phyloP scores from a whole-genome alignment of 2,113 vertebrate species.

The Heterochromis multidens region DNA sequence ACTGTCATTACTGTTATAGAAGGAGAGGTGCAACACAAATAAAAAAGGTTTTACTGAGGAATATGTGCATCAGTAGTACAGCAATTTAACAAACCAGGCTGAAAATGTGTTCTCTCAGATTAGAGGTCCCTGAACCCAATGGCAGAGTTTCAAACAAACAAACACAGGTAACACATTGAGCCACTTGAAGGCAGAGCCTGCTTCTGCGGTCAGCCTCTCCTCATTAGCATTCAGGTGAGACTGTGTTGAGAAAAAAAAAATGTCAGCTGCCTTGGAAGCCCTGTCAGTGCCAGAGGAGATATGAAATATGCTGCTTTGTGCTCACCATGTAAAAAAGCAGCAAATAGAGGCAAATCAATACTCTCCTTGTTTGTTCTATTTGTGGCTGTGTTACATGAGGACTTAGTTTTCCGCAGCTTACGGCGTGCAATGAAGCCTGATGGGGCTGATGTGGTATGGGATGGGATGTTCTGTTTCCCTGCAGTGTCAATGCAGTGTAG shows the following conservation, averaged over 20 bases:
- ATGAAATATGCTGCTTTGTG: neutral
- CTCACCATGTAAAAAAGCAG: neutral
- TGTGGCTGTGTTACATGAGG: slow-evolving; percentile 22
- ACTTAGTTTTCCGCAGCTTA: neutral
- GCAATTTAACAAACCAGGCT: neutral
- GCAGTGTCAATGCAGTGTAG: slow-evolving; percentile 51
- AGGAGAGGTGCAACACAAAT: neutral
- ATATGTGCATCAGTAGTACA: neutral
- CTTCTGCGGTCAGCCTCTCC: neutral
- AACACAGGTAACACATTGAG: neutral
- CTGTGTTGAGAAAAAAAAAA: neutral
- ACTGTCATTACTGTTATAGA: neutral
- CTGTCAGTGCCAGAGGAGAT: neutral
- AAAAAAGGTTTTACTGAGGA: neutral
- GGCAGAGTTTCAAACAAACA: neutral
- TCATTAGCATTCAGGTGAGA: slow-evolving; percentile 59
- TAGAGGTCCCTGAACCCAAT: neutral
- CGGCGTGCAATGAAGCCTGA: neutral
- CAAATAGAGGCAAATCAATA: slow-evolving; percentile 37
- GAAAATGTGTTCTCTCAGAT: neutral
- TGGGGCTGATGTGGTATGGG: slow-evolving; percentile 16
- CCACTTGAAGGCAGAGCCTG: neutral
- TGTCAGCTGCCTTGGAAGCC: neutral
- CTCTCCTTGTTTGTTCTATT: slow-evolving; percentile 12
- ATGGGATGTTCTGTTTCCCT: slow-evolving; percentile 7